Evolutionary conservation across 2,113 vertebrate genomes (phyloP).

Genomic region (Osmerus mordax): DNA sequence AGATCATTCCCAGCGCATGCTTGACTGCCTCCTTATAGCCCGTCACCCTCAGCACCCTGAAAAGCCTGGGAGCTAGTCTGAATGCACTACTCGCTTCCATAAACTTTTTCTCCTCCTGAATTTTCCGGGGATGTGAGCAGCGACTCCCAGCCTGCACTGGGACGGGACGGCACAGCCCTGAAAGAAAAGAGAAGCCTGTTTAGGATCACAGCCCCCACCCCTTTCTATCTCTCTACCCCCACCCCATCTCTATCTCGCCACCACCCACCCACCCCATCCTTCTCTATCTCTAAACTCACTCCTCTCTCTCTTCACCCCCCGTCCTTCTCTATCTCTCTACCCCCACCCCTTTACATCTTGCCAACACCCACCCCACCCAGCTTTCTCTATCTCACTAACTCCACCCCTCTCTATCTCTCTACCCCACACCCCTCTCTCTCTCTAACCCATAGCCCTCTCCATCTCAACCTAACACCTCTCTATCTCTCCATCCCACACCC

Average conservation of each 20-base stretch:
- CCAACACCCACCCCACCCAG: no score
- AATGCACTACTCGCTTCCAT: constrained; percentile 93
- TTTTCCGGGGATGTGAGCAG: constrained; percentile 93
- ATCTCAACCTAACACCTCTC: no score
- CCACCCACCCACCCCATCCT: no score
- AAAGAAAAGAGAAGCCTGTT: constrained; percentile 2
- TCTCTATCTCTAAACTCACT: no score
- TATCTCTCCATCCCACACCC: no score
- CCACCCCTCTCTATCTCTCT: no score
- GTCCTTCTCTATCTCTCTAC: no score
- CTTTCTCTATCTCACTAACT: no score
- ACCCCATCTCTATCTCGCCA: not conserved
- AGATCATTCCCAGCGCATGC: constrained; percentile 92
- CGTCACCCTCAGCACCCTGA: constrained; percentile 82
- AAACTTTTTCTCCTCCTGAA: constrained; percentile 89
- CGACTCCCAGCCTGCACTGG: constrained; percentile 32
- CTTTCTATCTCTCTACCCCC: not conserved
- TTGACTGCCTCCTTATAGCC: constrained; percentile 91
- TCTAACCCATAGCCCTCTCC: no score
- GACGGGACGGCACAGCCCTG: not conserved
- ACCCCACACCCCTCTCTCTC: no score
- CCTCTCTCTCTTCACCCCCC: not conserved
- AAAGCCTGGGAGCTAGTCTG: constrained; percentile 83
- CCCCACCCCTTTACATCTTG: no score
- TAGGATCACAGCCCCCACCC: not conserved